Percentiles rank a stretch among this genome's conserved stretches.
These are phyloP conservation scores for Hephaestus fuliginosus DNA, from an alignment of 2,797 vertebrate species.

Conservation along the genomic window DNA sequence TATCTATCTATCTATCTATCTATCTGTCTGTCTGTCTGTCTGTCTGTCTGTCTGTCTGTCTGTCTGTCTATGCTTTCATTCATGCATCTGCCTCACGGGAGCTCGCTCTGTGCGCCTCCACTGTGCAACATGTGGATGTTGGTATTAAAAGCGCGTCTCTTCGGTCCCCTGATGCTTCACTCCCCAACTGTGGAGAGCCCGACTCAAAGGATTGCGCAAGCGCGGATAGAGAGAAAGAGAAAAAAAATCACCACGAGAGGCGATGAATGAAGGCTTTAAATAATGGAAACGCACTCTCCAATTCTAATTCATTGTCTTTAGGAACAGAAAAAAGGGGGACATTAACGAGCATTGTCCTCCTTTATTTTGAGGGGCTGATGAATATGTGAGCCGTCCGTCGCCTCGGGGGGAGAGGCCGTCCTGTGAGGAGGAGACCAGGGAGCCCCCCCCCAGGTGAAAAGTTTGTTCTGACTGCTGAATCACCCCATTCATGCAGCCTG, in stretches of 20 bases:
- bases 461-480: constrained; percentile 73
- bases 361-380: constrained; percentile 87
- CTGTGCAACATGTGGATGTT: constrained; percentile 24
- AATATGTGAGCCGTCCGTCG: constrained; percentile 84
- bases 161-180: neutral
- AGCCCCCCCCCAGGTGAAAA: constrained; percentile 91
- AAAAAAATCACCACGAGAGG: constrained; percentile 13
- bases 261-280: constrained; percentile 63
- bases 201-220: constrained; percentile 41
- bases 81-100: neutral
- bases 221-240: constrained; percentile 7
- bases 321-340: constrained; percentile 73
- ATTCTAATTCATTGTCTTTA: constrained; percentile 76
- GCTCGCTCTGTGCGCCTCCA: neutral
- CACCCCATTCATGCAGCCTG: constrained; percentile 16
- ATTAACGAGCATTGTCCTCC: constrained; percentile 87
- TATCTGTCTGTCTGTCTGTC: neutral
- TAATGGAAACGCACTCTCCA: constrained; percentile 67
- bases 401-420: constrained; percentile 81
- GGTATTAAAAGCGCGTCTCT: constrained; percentile 16
- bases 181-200: neutral
- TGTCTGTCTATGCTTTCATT: neutral
- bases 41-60: neutral
- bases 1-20: constrained; percentile 11
- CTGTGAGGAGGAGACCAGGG: constrained; percentile 82